A percentile compares a stretch with the other conserved stretches of the same genome.
These are phyloP conservation scores for Dinomys branickii DNA, from an alignment of 2,113 vertebrate species.

Conservation along the genomic window DNA sequence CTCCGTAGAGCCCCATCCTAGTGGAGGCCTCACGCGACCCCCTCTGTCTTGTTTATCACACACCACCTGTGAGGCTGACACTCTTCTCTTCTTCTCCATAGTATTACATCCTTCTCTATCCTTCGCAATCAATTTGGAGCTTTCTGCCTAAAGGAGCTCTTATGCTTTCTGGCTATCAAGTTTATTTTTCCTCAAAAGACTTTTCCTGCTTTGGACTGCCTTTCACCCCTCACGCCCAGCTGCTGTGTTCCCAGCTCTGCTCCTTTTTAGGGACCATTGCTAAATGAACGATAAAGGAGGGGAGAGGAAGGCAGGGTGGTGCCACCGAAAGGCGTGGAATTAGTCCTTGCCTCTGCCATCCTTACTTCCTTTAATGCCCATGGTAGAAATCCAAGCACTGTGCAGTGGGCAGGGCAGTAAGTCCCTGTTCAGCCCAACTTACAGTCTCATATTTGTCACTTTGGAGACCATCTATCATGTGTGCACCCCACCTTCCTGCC, in stretches of 20 bases:
- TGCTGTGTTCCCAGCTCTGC: background rate
- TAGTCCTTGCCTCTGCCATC: background rate
- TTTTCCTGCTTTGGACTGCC: background rate
- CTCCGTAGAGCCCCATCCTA: background rate
- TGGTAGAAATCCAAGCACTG: background rate
- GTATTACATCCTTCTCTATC: background rate
- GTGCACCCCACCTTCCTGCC: background rate
- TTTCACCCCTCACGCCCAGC: background rate
- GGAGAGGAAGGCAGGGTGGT: background rate
- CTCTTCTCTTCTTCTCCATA: background rate
- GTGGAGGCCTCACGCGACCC: background rate
- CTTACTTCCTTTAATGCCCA: background rate
- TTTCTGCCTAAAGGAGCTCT: background rate
- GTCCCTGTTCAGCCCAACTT: background rate
- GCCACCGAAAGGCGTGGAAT: background rate
- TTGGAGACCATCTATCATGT: background rate
- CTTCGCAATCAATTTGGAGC: background rate
- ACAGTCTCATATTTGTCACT: background rate
- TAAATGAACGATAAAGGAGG: background rate
- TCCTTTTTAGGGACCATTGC: background rate
- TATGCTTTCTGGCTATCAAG: background rate
- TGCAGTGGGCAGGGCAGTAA: background rate
- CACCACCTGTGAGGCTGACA: background rate
- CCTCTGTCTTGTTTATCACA: background rate
- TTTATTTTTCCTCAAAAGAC: background rate